A percentile compares a stretch with the other conserved stretches of the same genome.
phyloP scores from a whole-genome alignment of 35 echinoderm and acorn worm species.

The Diadema setosum region DNA sequence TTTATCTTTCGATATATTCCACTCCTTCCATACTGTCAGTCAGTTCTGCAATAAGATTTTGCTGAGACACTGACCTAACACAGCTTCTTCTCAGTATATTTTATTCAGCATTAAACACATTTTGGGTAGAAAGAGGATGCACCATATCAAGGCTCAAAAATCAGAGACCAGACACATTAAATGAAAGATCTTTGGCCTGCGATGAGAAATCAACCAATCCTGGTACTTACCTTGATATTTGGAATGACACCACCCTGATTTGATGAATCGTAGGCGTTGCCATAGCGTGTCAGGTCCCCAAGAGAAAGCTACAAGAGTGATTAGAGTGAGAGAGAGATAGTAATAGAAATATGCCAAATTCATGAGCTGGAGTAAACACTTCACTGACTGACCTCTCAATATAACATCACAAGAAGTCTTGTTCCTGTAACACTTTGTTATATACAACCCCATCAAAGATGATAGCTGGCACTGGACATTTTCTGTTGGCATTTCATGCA shows the following conservation, averaged over 20 bases:
- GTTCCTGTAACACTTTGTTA: neutral
- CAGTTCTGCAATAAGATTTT: too few relatives aligned
- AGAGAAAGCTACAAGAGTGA: neutral
- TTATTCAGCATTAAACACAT: too few relatives aligned
- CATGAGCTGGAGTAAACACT: neutral
- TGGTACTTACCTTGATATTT: neutral
- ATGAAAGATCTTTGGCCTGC: too few relatives aligned
- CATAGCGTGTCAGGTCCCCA: neutral
- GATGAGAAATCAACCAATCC: too few relatives aligned
- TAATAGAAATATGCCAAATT: neutral
- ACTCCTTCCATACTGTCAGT: too few relatives aligned
- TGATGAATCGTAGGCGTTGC: neutral
- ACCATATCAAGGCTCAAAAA: too few relatives aligned
- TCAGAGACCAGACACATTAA: too few relatives aligned
- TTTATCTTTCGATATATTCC: too few relatives aligned
- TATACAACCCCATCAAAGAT: neutral
- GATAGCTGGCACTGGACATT: neutral
- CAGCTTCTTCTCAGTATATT: too few relatives aligned
- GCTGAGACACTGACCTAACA: too few relatives aligned
- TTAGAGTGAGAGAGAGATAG: neutral
- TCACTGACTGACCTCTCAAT: neutral
- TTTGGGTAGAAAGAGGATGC: too few relatives aligned
- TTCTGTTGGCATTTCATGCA: neutral
- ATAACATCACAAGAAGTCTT: neutral
- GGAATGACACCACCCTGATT: slow-evolving; percentile 6